A percentile compares a stretch with the other conserved stretches of the same genome.
These are phyloP conservation scores for Temnothorax ravouxi DNA, from an alignment of 2,888 invertebrate species.

Conservation along the genomic window DNA sequence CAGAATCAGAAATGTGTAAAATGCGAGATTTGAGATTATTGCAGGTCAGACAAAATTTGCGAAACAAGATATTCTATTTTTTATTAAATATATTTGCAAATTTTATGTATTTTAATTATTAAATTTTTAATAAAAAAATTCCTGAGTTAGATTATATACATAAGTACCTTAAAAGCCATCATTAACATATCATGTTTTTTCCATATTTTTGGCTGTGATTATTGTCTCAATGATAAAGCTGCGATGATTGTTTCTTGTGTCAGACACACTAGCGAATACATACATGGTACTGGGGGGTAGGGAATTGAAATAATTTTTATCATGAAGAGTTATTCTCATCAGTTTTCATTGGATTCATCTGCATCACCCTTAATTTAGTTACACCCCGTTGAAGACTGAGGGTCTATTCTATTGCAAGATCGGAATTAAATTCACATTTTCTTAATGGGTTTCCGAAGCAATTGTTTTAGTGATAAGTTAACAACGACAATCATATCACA, in stretches of 20 bases:
- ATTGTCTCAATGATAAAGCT: neutral
- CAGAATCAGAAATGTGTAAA: neutral
- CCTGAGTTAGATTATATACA: neutral
- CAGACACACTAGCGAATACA: neutral
- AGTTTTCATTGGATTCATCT: neutral
- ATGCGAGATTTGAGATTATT: neutral
- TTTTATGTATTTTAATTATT: neutral
- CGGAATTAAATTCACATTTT: neutral
- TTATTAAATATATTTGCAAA: conserved; percentile 4
- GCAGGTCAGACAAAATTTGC: neutral
- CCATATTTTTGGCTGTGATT: neutral
- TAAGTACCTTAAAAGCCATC: neutral
- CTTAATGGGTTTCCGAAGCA: neutral
- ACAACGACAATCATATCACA: neutral
- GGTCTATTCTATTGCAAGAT: neutral
- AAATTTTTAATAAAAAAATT: neutral
- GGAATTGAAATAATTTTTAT: neutral
- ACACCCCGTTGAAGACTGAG: neutral
- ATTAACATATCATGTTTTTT: neutral
- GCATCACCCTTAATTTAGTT: neutral
- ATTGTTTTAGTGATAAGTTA: neutral
- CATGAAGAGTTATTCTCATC: neutral
- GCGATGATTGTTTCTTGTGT: neutral
- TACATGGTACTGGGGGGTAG: neutral
- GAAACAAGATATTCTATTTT: neutral